Base-by-base conservation (phyloP, 2,797 vertebrate species). In the Lophius americanus region DNA sequence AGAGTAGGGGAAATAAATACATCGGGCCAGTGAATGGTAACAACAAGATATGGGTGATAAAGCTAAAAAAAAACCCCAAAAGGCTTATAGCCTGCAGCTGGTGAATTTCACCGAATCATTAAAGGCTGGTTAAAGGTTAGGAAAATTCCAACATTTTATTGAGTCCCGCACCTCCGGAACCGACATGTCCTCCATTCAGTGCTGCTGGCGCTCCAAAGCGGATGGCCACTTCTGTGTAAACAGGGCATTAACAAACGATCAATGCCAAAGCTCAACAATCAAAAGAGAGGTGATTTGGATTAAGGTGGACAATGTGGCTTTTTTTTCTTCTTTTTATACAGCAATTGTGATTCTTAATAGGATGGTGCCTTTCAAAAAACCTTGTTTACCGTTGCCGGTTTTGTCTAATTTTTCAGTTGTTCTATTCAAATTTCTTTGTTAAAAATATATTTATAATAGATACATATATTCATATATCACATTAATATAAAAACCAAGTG, bases 401-500 rank as follows among this genome's bases (percentile, higher is more conserved):
- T 72, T 68, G 51, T 73, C 6, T 4, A 43, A 11, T 77, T 87
- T 81, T 83, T 81, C 23, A 23, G 76, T 82, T 83, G 74, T 86
- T 87, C 87, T 86, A 87, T 84, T 90, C 82, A 85, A 88, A 81
- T 89, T 92, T 91, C 64, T 88, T 90, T 83, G 79, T 79, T 92
- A 93, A 94, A 95, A 93, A 94, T 90, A 93, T 85, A 91, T 89
- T 90, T 89, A 83, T 87, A 89, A 91, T 91, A 92, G 85, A 90
- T 92, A 93, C 89, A 90, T 92, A 87, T 91, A 85, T 90, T 89
- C 72, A 90, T 92, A 94, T 91, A 83, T 93, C 88, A 93, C 93
- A 93, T 82, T 90, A 81, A 91, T 93, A 84, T 93, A 94, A 89
- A 94, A 92, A 90, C 73, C 82, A 93, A 93, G 92, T 94, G 91